phyloP scores from a whole-genome alignment of 2,113 vertebrate genomes.

The Xyliphius kryptos region DNA sequence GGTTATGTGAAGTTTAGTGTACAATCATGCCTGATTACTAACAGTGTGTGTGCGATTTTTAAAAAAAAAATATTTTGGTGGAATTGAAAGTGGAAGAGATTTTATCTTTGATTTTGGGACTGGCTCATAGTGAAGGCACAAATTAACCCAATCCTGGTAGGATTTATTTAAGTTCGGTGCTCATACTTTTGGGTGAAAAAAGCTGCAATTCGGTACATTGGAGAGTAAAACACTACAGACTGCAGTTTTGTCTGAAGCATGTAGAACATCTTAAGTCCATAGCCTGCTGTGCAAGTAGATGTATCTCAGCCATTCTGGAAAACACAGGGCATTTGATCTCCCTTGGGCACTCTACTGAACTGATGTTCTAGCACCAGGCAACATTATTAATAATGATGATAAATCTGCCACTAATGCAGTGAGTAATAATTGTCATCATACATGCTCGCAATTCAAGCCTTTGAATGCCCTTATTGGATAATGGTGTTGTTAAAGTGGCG shows the following conservation, averaged over 20 bases:
- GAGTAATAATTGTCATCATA: constrained; percentile 51
- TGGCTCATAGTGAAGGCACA: constrained; percentile 56
- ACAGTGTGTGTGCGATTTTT: constrained; percentile 38
- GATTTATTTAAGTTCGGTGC: constrained; percentile 41
- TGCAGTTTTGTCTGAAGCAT: too few species aligned
- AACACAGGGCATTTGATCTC: neutral
- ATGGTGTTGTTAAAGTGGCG: neutral
- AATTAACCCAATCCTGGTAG: constrained; percentile 47
- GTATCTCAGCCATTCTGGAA: too few species aligned
- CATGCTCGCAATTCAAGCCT: constrained; percentile 46
- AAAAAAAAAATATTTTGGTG: constrained; percentile 58
- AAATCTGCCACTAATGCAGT: constrained; percentile 35
- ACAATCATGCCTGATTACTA: constrained; percentile 68
- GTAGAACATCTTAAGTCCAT: too few species aligned
- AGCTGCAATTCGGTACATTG: too few species aligned
- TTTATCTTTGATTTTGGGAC: constrained; percentile 33
- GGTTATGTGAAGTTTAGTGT: constrained; percentile 67
- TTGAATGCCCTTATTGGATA: too few species aligned
- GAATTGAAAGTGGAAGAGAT: constrained; percentile 53
- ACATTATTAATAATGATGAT: too few species aligned
- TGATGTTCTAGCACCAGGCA: too few species aligned
- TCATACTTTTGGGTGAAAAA: too few species aligned
- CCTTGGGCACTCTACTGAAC: neutral
- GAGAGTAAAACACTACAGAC: too few species aligned
- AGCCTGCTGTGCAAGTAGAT: too few species aligned